Evolutionary conservation across 2,113 vertebrate species (phyloP), one percentile per base, ranked within the genome.

Genomic region (Phylloscopus whistleri): DNA sequence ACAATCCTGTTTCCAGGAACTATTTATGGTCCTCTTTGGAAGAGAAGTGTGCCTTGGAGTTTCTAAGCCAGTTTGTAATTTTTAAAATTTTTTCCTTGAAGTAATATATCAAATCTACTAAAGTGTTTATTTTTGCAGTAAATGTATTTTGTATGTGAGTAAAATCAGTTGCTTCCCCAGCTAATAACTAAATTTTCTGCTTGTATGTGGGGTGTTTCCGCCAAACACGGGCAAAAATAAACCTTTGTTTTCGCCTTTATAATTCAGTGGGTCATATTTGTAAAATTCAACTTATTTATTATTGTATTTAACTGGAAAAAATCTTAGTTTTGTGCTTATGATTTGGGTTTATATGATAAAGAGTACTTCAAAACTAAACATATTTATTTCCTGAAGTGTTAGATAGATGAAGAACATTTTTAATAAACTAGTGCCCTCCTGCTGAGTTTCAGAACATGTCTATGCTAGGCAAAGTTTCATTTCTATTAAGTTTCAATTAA

Each of bases 401-500:
- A 46, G 70, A 94, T 69, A 88, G 86, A 96, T 96, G 91, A 97
- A 95, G 85, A 97, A 85, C 66, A 83, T 60, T 55, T 94, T 94
- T 98, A 98, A 98, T 97, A 98, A 98, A 89, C 64, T 96, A 39
- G 43, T 76, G 84, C 73, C 69, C 84, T 97, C 98, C 97, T 77
- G 95, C 97, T 97, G 98, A 94, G 97, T 73, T 95, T 95, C 81
- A 81, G 97, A 97, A 98, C 98, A 98, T 98, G 98, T 94, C 98
- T 98, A 95, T 97, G 93, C 98, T 97, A 95, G 97, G 96, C 95
- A 93, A 95, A 89, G 68, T 97, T 97, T 95, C 91, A 94, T 96
- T 97, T 95, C 95, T 82, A 96, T 93, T 98, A 96, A 97, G 96
- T 97, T 98, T 98, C 97, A 98, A 98, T 98, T 98, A 98, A 98